A percentile compares a stretch with the other conserved stretches of the same genome.
phyloP scores from a whole-genome alignment of 2,888 invertebrate species.

The Cinara cedri region DNA sequence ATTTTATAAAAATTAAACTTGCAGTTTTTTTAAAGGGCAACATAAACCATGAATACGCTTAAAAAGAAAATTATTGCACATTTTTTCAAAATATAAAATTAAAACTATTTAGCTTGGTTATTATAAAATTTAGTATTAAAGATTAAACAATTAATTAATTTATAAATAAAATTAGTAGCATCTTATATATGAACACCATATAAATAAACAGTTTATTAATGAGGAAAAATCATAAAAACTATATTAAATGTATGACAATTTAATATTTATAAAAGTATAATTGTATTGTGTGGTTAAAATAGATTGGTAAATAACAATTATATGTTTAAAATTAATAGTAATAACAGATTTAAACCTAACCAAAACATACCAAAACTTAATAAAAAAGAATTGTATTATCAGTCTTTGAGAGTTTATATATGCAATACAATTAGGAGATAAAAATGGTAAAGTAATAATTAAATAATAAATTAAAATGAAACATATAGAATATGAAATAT shows the following conservation, averaged over 20 bases:
- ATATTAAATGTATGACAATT: neutral
- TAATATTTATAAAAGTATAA: neutral
- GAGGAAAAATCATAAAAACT: neutral
- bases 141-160: neutral
- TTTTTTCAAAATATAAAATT: neutral
- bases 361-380: neutral
- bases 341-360: neutral
- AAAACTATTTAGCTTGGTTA: neutral
- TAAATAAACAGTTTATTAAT: neutral
- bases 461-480: constrained; percentile 17
- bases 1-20: neutral
- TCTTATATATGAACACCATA: neutral
- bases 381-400: constrained; percentile 13
- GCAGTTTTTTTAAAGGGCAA: neutral
- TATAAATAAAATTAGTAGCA: neutral
- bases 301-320: neutral
- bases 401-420: constrained; percentile 37
- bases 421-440: constrained; percentile 7
- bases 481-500: constrained; percentile 28
- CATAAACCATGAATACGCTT: neutral
- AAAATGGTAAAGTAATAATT: constrained; percentile 4
- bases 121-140: no score
- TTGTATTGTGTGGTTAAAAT: neutral
- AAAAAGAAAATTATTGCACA: neutral
- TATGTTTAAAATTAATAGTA: neutral